A percentile compares a stretch with the other conserved stretches of the same genome.
Evolutionary conservation across 2,888 invertebrate species (phyloP).

Genomic region (Acanthosepion lycidas): DNA sequence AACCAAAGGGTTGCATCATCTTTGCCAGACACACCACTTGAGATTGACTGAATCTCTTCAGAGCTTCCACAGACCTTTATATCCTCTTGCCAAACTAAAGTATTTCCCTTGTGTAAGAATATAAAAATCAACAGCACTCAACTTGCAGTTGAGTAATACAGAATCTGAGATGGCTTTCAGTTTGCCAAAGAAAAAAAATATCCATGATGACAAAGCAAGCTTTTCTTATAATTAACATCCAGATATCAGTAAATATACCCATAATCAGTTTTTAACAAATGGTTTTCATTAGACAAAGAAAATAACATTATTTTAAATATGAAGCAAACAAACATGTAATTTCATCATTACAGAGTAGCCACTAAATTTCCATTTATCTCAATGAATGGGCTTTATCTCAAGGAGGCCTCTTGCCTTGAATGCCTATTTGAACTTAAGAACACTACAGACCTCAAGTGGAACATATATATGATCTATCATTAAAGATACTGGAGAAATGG

Average conservation of each 20-base stretch:
- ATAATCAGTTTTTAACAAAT: not conserved
- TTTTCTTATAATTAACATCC: not conserved
- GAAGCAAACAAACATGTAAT: not conserved
- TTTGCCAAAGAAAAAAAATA: not conserved
- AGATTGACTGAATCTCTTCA: not conserved
- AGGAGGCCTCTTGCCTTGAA: too few species aligned
- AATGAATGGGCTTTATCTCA: too few species aligned
- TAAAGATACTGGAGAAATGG: too few species aligned
- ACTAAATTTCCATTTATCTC: too few species aligned
- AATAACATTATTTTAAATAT: not conserved
- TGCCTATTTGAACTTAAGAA: too few species aligned
- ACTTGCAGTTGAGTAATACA: not conserved
- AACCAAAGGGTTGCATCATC: not conserved
- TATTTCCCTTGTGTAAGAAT: conserved; percentile 16
- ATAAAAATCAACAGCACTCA: not conserved
- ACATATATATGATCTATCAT: too few species aligned
- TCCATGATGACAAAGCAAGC: not conserved
- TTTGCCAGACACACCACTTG: not conserved
- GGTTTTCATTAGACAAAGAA: not conserved
- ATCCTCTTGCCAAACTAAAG: not conserved
- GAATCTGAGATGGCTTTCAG: not conserved
- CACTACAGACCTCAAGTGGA: too few species aligned
- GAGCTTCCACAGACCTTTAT: not conserved
- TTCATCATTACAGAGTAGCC: not conserved
- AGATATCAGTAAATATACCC: not conserved